Conservation (phyloP, 2,888 invertebrate species). For the Leptopilina syphax region DNA sequence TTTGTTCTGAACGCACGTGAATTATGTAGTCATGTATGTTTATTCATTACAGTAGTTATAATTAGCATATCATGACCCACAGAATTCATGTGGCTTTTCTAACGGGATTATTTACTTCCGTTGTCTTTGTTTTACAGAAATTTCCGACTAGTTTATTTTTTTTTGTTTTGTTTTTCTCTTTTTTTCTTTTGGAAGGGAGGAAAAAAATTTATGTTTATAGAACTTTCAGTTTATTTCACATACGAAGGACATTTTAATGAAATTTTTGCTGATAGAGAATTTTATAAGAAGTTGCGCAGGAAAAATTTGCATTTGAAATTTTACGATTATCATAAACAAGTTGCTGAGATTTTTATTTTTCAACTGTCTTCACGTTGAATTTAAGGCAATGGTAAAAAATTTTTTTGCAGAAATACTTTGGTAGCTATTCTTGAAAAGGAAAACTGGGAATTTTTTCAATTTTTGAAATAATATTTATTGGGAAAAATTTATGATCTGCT, state of each 20-base stretch:
- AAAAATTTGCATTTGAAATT: slow-evolving; percentile 8
- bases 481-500: too few relatives aligned
- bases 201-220: too few relatives aligned
- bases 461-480: too few relatives aligned
- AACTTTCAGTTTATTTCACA: neutral
- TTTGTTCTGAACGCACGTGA: neutral
- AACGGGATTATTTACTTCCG: slow-evolving; percentile 21
- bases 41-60: neutral
- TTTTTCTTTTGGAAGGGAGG: too few relatives aligned
- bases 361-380: neutral
- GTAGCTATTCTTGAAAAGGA: too few relatives aligned
- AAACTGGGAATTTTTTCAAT: too few relatives aligned
- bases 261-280: neutral
- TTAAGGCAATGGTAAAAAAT: neutral
- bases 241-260: neutral
- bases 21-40: neutral
- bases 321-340: slow-evolving; percentile 17
- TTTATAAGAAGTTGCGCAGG: neutral
- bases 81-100: neutral
- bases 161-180: neutral
- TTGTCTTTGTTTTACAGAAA: neutral
- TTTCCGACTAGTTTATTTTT: neutral
- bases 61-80: slow-evolving; percentile 22
- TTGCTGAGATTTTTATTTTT: slow-evolving; percentile 10
- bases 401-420: neutral